Evolutionary conservation across 2,113 vertebrate genomes (phyloP), one percentile per base, ranked within the genome.

Genomic region (Microcebus ravelobensis): DNA sequence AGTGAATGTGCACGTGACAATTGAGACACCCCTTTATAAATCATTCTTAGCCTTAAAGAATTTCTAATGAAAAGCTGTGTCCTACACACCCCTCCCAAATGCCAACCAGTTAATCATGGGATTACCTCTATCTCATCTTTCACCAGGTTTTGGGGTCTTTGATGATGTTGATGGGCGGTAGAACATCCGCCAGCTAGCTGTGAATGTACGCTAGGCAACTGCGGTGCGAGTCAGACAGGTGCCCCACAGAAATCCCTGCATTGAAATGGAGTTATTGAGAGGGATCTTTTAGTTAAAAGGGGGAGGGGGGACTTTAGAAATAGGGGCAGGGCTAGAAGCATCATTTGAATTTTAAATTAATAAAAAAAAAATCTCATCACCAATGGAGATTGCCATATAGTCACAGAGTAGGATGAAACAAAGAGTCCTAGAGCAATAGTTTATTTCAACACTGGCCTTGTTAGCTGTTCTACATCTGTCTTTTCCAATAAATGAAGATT

Each of bases 401-500:
- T 13, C 25, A 31, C 34, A 25, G 48, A 93, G 0, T 20, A 68
- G 20, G 25, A 77, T 68, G 68, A 74, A 79, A 85, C 25, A 48
- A 45, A 67, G 45, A 90, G 34, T 57, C 77, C 97, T 70, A 45
- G 25, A 74, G 42, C 68, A 74, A 71, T 82, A 13, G 27, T 84
- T 90, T 85, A 36, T 87, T 85, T 96, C 9, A 65, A 18, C 65
- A 6, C 29, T 70, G 52, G 42, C 36, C 31, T 21, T 68, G 8
- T 83, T 90, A 48, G 55, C 68, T 48, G 17, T 45, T 74, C 79
- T 12, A 2, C 9, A 50, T 42, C 36, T 85, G 36, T 82, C 63
- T 92, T 52, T 86, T 95, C 81, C 10, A 77, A 57, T 70, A 92
- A 48, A 63, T 55, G 71, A 90, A 92, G 23, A 17, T 95, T 77